Evolutionary conservation across 2,888 invertebrate genomes (phyloP).

Genomic region (Oligia latruncula): DNA sequence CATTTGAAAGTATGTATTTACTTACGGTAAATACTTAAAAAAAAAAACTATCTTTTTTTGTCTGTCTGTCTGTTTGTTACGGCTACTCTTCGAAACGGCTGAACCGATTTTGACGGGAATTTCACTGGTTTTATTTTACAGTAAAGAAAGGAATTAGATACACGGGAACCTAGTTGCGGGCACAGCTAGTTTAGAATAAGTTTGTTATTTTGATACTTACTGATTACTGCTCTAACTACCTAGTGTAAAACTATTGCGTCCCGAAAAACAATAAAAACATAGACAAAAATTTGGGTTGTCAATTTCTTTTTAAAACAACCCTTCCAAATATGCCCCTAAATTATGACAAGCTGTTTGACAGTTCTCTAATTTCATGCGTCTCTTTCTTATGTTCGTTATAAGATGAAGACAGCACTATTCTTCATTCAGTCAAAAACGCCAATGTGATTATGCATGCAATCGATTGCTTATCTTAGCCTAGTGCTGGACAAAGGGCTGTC

Average conservation of each 20-base stretch:
- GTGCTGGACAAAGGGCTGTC: slow-evolving; percentile 2
- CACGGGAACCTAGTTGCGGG: no score
- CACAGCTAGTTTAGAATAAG: no score
- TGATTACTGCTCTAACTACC: background rate
- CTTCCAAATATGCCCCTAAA: background rate
- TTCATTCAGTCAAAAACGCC: background rate
- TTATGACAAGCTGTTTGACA: background rate
- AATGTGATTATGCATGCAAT: background rate
- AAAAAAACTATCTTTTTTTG: no score
- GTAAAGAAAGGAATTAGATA: no score
- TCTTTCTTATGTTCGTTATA: background rate
- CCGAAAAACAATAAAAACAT: background rate
- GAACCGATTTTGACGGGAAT: background rate
- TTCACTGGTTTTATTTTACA: no score
- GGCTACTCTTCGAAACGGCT: no score
- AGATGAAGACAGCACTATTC: background rate
- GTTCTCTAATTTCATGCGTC: background rate
- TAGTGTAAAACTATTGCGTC: background rate
- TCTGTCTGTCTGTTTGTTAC: no score
- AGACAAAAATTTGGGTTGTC: background rate
- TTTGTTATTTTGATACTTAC: no score
- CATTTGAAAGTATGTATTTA: no score
- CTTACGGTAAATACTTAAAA: no score
- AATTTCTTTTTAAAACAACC: background rate
- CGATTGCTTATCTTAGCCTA: background rate